These are phyloP conservation scores for Anas platyrhynchos DNA, from an alignment of 2,113 vertebrate species.

Conservation along the genomic window DNA sequence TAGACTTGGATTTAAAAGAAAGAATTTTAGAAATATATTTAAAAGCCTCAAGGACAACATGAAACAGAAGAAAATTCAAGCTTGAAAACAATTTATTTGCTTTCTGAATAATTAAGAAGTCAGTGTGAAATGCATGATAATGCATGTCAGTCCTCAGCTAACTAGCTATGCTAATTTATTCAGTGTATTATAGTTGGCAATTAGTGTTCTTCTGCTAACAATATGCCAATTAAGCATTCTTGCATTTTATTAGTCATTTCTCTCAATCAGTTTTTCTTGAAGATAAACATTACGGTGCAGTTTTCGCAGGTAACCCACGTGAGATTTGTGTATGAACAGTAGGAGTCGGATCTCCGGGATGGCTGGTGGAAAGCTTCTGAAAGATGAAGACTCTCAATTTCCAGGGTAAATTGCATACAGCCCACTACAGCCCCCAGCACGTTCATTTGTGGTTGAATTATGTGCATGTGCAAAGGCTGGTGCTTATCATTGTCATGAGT, in stretches of 20 bases:
- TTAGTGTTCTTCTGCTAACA: neutral
- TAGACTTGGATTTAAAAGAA: neutral
- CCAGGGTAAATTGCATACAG: accelerated
- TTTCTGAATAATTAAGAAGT: constrained; percentile 42
- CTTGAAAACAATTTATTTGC: constrained; percentile 1
- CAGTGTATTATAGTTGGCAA: neutral
- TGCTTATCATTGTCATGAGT: neutral
- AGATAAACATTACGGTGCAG: neutral
- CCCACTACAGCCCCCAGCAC: accelerated
- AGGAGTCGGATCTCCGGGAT: neutral
- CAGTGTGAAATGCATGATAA: neutral
- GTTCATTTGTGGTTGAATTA: no score
- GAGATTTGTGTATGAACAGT: accelerated
- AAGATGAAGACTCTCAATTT: accelerated
- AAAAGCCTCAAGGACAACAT: neutral
- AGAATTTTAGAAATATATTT: neutral
- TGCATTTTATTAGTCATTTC: neutral
- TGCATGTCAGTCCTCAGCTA: neutral
- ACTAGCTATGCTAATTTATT: constrained; percentile 37
- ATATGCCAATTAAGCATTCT: neutral
- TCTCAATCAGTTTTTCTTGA: neutral
- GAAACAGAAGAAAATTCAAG: neutral
- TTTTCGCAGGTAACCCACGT: neutral
- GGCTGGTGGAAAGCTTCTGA: neutral
- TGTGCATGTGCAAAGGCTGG: neutral